Evolutionary conservation across 2,113 vertebrate genomes (phyloP).

Genomic region (Parus major): DNA sequence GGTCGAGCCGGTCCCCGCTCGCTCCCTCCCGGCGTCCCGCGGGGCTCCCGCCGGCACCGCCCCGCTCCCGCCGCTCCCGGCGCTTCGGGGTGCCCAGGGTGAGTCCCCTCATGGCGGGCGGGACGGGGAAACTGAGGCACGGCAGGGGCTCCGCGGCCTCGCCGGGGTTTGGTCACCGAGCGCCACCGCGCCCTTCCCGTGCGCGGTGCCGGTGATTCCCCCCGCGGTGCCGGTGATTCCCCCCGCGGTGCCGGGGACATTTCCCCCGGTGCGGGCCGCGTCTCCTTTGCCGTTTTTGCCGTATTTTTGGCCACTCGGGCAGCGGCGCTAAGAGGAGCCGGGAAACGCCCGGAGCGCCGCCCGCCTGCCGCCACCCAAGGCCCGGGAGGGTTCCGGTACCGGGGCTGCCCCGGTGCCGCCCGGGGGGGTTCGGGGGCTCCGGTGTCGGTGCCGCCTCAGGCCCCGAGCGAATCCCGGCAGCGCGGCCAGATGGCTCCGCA

Average conservation of each 20-base stretch:
- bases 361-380: neutral
- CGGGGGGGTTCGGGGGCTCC: neutral
- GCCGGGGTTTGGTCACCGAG: neutral
- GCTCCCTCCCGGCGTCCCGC: neutral
- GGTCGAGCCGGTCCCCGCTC: neutral
- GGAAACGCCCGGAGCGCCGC: neutral
- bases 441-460: neutral
- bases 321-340: neutral
- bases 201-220: neutral
- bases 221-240: too few relatives aligned
- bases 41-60: neutral
- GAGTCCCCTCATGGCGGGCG: neutral
- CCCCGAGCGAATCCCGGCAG: neutral
- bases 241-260: neutral
- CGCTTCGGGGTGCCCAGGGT: neutral
- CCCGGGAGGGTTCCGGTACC: neutral
- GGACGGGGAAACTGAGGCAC: neutral
- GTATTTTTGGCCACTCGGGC: rapidly evolving
- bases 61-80: neutral
- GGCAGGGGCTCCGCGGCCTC: neutral
- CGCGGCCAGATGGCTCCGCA: neutral
- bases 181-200: neutral
- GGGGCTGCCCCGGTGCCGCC: neutral
- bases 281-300: neutral
- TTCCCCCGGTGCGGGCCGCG: neutral